Percentiles rank a stretch among this genome's conserved stretches.
Conservation (phyloP, 2,888 invertebrate genomes). For the Smittia sp. region DNA sequence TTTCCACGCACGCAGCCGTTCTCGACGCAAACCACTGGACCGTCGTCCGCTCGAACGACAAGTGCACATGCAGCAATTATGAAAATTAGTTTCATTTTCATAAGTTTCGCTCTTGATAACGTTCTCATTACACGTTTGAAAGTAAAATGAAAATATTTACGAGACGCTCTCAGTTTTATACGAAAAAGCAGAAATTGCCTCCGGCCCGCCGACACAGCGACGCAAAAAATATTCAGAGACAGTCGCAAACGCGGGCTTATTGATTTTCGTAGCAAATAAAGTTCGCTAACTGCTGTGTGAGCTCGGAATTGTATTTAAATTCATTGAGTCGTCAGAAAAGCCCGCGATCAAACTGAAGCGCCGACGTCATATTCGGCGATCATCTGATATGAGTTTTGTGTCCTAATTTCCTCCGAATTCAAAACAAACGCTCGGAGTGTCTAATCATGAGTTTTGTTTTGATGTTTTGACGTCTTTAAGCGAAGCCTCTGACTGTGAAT, state of each 20-base stretch:
- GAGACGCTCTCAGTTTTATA: background rate
- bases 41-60: background rate
- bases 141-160: background rate
- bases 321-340: too few relatives aligned
- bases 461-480: too few relatives aligned
- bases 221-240: background rate
- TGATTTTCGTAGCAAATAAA: background rate
- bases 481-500: too few relatives aligned
- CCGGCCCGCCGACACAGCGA: background rate
- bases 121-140: background rate
- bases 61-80: background rate
- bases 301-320: too few relatives aligned
- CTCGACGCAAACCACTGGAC: background rate
- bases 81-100: constrained; percentile 3
- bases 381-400: too few relatives aligned
- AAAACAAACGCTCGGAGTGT: too few relatives aligned
- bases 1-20: background rate
- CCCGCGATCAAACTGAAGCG: too few relatives aligned
- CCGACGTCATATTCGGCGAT: too few relatives aligned
- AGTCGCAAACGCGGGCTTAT: background rate
- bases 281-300: too few relatives aligned
- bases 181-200: background rate
- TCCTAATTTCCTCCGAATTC: too few relatives aligned
- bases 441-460: too few relatives aligned
- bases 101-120: background rate